Evolutionary conservation across 2,888 invertebrate species (phyloP).

Genomic region (Ametastegia equiseti): DNA sequence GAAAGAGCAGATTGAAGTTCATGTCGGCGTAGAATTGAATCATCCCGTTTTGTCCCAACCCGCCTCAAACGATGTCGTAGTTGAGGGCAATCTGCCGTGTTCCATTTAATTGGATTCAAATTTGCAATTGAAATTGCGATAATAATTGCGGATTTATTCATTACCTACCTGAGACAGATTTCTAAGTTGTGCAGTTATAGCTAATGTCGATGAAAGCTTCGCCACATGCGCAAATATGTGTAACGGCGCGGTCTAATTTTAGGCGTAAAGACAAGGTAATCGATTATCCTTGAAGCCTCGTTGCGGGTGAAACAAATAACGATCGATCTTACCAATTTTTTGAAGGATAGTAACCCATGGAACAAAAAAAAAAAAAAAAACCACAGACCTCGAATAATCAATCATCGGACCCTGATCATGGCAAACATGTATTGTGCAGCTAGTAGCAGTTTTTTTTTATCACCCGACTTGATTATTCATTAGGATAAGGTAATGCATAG

Average conservation of each 20-base stretch:
- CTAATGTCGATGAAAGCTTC: neutral
- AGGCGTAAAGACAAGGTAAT: conserved; percentile 13
- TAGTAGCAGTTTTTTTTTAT: too few species aligned
- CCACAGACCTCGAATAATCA: conserved; percentile 6
- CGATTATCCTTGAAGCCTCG: conserved; percentile 16
- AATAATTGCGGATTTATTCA: neutral
- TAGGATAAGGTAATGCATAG: too few species aligned
- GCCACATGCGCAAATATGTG: neutral
- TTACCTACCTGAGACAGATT: too few species aligned
- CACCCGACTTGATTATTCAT: too few species aligned
- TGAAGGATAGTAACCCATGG: neutral
- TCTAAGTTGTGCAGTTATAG: neutral
- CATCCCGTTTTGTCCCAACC: too few species aligned
- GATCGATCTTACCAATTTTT: conserved; percentile 34
- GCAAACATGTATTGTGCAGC: too few species aligned
- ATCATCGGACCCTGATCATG: neutral
- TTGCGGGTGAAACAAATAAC: conserved; percentile 17
- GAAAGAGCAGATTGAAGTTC: too few species aligned
- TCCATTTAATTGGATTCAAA: neutral
- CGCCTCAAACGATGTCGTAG: neutral
- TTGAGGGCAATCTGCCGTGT: neutral
- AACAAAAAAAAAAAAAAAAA: too few species aligned
- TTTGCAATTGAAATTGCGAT: neutral
- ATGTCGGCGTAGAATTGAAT: too few species aligned
- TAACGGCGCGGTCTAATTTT: neutral